Evolutionary conservation across 2,888 invertebrate genomes (phyloP), one percentile per base, ranked within the genome.

Genomic region (Strigamia crassipes): DNA sequence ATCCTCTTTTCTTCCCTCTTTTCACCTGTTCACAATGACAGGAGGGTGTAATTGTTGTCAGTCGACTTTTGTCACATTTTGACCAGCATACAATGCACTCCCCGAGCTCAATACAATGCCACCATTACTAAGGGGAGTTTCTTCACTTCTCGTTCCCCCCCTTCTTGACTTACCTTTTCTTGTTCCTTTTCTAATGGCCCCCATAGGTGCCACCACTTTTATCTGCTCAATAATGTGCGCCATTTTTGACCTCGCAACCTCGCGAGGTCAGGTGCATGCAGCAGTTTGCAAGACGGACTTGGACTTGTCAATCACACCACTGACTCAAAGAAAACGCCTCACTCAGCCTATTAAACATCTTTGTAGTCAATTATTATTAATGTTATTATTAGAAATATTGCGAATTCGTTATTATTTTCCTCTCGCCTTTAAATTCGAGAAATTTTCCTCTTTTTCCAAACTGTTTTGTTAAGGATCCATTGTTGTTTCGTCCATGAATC

Each of bases 11-110:
- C 56, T 18, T 56, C 18, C 56, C 56, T 56, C 56, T 56, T 56
- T 56, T 56, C 56, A 56, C 56, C 56, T 56, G 56, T 56, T 56
- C 56, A 56, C 56, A 56, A 56, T 56, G 56, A 56, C 56, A 56
- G 56, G 56, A 56, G 56, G 56, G 56, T 56, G 56, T 56, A 56
- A 56, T 56, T 56, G 56, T 56, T 56, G 56, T 56, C 56, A 56
- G 56, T 56, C 56, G 56, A 56, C 56, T 56, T 56, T 56, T 56
- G 56, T 56, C 56, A 56, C 56, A 56, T 56, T 56, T 56, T 56
- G 56, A 56, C 56, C 56, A 56, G 21, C 56, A 18, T 56, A 56
- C 56, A 56, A 56, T 56, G 56, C 56, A 18, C 56, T 56, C 56
- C 56, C 56, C 4, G 56, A 56, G 56, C 56, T 56, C 56, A 56